Evolutionary conservation across 2,797 vertebrate genomes (phyloP), one percentile per base, ranked within the genome.

Genomic region (Pelochelys cantorii): DNA sequence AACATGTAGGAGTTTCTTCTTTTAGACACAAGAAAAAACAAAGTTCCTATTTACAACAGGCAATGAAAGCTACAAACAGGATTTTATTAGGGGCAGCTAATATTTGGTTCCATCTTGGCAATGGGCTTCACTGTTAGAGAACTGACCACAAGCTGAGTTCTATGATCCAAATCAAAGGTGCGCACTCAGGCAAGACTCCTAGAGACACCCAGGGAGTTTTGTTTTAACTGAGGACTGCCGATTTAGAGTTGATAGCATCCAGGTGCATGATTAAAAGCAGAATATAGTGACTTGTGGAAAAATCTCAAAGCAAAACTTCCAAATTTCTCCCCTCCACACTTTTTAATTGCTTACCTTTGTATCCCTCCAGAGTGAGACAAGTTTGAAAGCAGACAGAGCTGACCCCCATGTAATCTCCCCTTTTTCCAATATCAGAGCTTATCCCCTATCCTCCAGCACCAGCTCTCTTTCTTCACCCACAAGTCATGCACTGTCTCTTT

Each of bases 241-340:
- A 2, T 1, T 27, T 42, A 20, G 22, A 71, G 48, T 81, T 48
- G 55, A 0, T 25, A 53, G 62, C 0, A 0, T 14, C 52, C 53
- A 7, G 0, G 2, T 2, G 54, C 11, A 1, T 8, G 20, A 55
- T 25, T 55, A 86, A 23, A 4, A 75, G 22, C n/a, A 83, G 80
- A 5, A 59, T n/a, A 42, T n/a, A 42, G 34, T 4, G 42, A 81
- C 25, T 31, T 81, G 71, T 1, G 65, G 77, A 71, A 37, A 20
- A 37, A 31, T 15, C 11, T 68, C 13, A 68, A 29, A 79, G 56
- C 25, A 87, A 75, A 90, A 78, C 14, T 5, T 29, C 12, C 23
- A 23, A 37, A 15, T 80, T 56, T 80, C 23, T n/a, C n/a, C n/a
- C 37, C 22, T 11, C 15, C n/a, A 8, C 2, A 3, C 20, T 79